These are phyloP conservation scores for Teleogryllus oceanicus DNA, from an alignment of 2,888 invertebrate species.

Conservation along the genomic window DNA sequence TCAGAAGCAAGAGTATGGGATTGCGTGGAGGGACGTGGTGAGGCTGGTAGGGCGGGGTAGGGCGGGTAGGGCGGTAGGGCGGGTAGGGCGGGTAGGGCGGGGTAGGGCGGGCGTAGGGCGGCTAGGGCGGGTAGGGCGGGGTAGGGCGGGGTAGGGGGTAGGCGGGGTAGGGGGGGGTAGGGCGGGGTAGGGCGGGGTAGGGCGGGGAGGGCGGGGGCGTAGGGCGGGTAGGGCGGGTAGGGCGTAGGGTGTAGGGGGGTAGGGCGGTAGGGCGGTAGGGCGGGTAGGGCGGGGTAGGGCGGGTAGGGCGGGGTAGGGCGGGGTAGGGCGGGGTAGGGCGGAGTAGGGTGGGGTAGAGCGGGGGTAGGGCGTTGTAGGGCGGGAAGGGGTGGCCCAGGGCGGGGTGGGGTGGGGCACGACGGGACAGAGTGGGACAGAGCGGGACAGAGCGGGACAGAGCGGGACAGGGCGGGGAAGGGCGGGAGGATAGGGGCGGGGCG, in stretches of 20 bases:
- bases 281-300: constrained; percentile 30
- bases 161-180: neutral
- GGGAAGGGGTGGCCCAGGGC: too few species aligned
- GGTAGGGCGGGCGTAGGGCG: too few species aligned
- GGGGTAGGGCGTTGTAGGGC: neutral
- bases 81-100: too few species aligned
- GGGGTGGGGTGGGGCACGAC: too few species aligned
- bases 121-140: too few species aligned
- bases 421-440: neutral
- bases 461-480: neutral
- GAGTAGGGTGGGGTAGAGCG: too few species aligned
- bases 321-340: neutral
- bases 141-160: neutral
- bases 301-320: constrained; percentile 48
- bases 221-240: constrained; percentile 26
- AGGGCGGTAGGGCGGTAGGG: too few species aligned
- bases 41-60: neutral
- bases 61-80: too few species aligned
- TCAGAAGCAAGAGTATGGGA: neutral
- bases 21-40: neutral
- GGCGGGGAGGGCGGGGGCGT: too few species aligned
- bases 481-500: neutral
- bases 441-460: neutral
- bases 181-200: too few species aligned
- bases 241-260: neutral